These are phyloP conservation scores for Poecilia wingei DNA, from an alignment of 2,797 vertebrate species.

Conservation along the genomic window DNA sequence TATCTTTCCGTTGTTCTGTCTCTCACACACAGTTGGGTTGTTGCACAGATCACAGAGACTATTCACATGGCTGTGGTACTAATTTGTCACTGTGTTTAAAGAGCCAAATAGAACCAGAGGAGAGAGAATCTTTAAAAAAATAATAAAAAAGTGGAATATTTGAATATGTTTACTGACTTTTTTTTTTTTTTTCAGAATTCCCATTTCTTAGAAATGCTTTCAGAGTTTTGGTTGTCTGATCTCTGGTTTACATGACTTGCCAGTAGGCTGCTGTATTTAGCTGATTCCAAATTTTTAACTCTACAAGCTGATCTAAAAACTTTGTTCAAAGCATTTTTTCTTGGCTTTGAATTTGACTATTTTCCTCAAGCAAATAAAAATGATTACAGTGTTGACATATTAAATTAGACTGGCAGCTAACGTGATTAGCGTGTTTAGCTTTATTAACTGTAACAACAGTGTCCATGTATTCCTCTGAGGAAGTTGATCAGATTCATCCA, in stretches of 20 bases:
- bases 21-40: conserved; percentile 45
- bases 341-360: not conserved
- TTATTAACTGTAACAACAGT: not conserved
- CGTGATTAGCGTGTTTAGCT: not conserved
- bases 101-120: conserved; percentile 53
- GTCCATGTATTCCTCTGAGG: not conserved
- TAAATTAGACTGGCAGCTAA: not conserved
- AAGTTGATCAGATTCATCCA: not conserved
- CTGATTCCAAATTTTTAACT: not conserved
- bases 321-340: not conserved
- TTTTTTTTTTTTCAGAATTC: conserved; percentile 27
- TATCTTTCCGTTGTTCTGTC: conserved; percentile 45
- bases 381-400: not conserved
- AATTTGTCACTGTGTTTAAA: conserved; percentile 72
- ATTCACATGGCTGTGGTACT: conserved; percentile 52
- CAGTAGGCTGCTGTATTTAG: not conserved
- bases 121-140: conserved; percentile 39
- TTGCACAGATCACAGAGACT: conserved; percentile 63
- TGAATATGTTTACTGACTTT: conserved; percentile 9
- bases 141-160: conserved; percentile 32
- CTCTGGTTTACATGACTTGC: not conserved
- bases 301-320: not conserved
- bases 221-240: not conserved
- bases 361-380: not conserved
- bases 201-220: not conserved